These are phyloP conservation scores for Formica aserva DNA, from an alignment of 2,888 invertebrate species.

Conservation along the genomic window DNA sequence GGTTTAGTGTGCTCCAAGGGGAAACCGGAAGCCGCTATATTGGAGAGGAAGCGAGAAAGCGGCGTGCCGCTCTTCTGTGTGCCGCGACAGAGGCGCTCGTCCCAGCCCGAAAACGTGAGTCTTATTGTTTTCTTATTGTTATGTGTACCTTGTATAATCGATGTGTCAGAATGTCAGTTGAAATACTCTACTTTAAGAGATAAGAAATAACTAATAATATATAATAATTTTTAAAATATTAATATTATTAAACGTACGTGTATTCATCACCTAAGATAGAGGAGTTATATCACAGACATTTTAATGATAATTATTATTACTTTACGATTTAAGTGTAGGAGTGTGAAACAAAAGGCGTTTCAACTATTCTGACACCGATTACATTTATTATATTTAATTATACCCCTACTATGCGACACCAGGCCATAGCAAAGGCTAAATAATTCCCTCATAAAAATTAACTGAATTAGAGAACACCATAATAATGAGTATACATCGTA, in stretches of 20 bases:
- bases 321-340: neutral
- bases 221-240: neutral
- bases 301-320: neutral
- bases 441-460: neutral
- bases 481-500: neutral
- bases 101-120: slow-evolving; percentile 88
- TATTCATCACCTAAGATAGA: neutral
- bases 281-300: neutral
- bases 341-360: neutral
- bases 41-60: slow-evolving; percentile 85
- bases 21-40: slow-evolving; percentile 83
- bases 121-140: slow-evolving; percentile 5
- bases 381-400: slow-evolving; percentile 4
- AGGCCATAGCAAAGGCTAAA: neutral
- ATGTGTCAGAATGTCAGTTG: neutral
- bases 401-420: neutral
- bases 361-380: neutral
- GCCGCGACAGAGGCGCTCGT: slow-evolving; percentile 88
- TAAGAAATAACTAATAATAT: slow-evolving; percentile 26
- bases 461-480: neutral
- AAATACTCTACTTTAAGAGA: neutral
- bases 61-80: slow-evolving; percentile 88
- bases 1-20: slow-evolving; percentile 51
- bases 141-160: neutral
- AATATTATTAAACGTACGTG: neutral